A percentile compares a stretch with the other conserved stretches of the same genome.
Evolutionary conservation across 2,797 vertebrate species (phyloP).

Genomic region (Melanotaenia nigrans): DNA sequence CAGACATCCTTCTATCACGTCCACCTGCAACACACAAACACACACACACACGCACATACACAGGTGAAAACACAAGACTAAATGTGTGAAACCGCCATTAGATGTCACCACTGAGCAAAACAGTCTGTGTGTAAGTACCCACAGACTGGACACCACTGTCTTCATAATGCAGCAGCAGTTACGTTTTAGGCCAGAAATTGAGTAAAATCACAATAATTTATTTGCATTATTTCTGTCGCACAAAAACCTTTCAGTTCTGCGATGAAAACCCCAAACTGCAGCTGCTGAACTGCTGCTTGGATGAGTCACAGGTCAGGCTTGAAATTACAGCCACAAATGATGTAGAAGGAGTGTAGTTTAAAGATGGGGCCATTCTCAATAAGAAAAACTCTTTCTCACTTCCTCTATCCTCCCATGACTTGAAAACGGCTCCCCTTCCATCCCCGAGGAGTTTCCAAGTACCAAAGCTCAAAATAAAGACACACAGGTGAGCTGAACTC

Average conservation of each 20-base stretch:
- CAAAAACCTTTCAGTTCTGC: not conserved
- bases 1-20: constrained; percentile 90
- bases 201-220: not conserved
- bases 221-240: not conserved
- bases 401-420: not conserved
- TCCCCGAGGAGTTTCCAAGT: too few species aligned
- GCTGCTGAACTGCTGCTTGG: not conserved
- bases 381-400: not conserved
- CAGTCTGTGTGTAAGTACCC: not conserved
- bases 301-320: not conserved
- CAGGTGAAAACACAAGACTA: not conserved
- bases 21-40: constrained; percentile 79
- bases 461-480: not conserved
- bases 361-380: not conserved
- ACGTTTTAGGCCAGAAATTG: not conserved
- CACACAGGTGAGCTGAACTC: not conserved
- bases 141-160: not conserved
- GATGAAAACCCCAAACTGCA: not conserved
- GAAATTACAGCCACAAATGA: not conserved
- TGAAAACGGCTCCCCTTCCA: not conserved
- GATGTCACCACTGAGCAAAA: constrained; percentile 9
- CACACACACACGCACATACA: not conserved
- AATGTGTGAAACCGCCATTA: constrained; percentile 10
- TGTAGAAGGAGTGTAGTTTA: not conserved
- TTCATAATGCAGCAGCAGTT: not conserved